phyloP scores from a whole-genome alignment of 2,113 vertebrate species.

The Hemicordylus capensis region DNA sequence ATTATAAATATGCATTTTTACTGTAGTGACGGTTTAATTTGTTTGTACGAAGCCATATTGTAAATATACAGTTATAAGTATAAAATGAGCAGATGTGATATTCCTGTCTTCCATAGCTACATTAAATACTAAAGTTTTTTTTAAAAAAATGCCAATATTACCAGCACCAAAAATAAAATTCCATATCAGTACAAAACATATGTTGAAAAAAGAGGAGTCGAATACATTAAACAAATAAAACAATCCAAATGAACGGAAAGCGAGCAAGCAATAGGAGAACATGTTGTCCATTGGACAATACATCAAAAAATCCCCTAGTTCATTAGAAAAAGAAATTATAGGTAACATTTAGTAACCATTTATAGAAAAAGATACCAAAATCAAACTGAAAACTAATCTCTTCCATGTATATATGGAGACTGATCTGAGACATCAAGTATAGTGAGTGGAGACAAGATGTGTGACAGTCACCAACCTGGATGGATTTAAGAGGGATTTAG shows the following conservation, averaged over 20 bases:
- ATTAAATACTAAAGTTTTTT: too few species aligned
- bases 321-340: slow-evolving; percentile 22
- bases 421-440: too few species aligned
- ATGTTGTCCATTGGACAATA: not conserved
- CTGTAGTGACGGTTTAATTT: not conserved
- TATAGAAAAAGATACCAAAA: not conserved
- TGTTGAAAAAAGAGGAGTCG: not conserved
- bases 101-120: too few species aligned
- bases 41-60: not conserved
- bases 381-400: not conserved
- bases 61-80: too few species aligned
- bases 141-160: not conserved
- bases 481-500: too few species aligned
- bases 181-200: not conserved
- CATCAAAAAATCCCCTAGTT: not conserved
- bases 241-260: not conserved
- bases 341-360: too few species aligned
- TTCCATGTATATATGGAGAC: rapidly evolving
- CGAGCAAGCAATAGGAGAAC: not conserved
- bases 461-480: too few species aligned
- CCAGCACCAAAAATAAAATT: not conserved
- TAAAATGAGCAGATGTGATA: too few species aligned
- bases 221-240: not conserved
- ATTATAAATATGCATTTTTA: not conserved
- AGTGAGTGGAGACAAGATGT: too few species aligned